phyloP scores from a whole-genome alignment of 2,113 vertebrate genomes.

The Gopherus flavomarginatus region DNA sequence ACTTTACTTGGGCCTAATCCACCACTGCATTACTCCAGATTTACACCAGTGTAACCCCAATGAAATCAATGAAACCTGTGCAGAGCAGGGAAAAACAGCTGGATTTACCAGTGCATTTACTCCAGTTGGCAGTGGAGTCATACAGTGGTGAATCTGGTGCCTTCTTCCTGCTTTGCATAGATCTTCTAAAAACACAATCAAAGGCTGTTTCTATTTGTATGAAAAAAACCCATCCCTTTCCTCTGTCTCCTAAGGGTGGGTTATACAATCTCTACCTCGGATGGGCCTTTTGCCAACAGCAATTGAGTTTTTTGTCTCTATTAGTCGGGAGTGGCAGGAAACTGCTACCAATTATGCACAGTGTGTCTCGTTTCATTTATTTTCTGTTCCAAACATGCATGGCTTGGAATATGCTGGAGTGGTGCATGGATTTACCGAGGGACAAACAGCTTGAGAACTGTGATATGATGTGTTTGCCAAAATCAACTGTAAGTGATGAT shows the following conservation, averaged over 20 bases:
- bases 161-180: not conserved
- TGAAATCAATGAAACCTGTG: not conserved
- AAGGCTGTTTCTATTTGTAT: not conserved
- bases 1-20: too few species aligned
- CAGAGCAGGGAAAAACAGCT: rapidly evolving
- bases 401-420: not conserved
- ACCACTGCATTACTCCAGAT: not conserved
- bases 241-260: not conserved
- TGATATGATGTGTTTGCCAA: conserved; percentile 24
- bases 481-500: conserved; percentile 13
- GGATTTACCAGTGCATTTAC: rapidly evolving
- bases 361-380: conserved; percentile 31
- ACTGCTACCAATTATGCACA: conserved; percentile 41
- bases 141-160: not conserved
- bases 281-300: conserved; percentile 33
- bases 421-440: conserved; percentile 38
- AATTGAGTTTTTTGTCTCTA: conserved; percentile 27
- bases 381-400: conserved; percentile 13
- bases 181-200: not conserved
- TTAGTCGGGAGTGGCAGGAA: conserved; percentile 63
- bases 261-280: conserved; percentile 44
- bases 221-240: not conserved
- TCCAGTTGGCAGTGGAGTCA: not conserved
- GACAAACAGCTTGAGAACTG: conserved; percentile 37
- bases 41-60: rapidly evolving